Evolutionary conservation across 2,113 vertebrate species (phyloP), one percentile per base, ranked within the genome.

Genomic region (Brachionichthys hirsutus): DNA sequence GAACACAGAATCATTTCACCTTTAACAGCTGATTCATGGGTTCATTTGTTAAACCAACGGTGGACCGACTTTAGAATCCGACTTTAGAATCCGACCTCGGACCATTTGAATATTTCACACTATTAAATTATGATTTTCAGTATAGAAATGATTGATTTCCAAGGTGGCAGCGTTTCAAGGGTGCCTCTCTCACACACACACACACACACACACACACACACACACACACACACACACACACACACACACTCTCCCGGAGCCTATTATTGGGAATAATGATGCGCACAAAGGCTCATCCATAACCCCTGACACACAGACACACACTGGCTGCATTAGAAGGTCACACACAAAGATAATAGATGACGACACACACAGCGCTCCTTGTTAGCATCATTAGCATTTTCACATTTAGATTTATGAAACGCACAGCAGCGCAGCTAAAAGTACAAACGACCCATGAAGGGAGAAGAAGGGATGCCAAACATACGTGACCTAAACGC

Each of bases 181-280:
- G 35, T 53, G 17, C 19, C 48, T 0, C 16, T 19, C 45, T 14
- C 36, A 35, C 54, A 8, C 43, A 22, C 48, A 42, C 52, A 38
- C 47, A 54, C 49, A 48, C 36, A 56, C 45, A 30, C 49, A 48
- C 36, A 56, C 45, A 30, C 36, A 35, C 54, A 8, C 43, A 22
- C 48, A 42, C 52, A 38, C 47, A 54, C 49, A 48, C 36, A 56
- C 45, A 30, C n/a, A n/a, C n/a, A n/a, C n/a, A 19, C 22, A 43
- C 53, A 66, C 53, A 19, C 22, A 41, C 19, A 16, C 51, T 40
- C 53, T 16, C 36, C 69, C 54, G 22, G 58, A 73, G 34, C 22
- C 75, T 50, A 64, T 75, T 77, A 75, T 43, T 69, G 75, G 44
- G 56, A 75, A 75, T 75, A 82, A 82, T 81, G 77, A 80, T 67